Evolutionary conservation across 2,888 invertebrate genomes (phyloP), one percentile per base, ranked within the genome.

Genomic region (Pachydiplax longipennis): DNA sequence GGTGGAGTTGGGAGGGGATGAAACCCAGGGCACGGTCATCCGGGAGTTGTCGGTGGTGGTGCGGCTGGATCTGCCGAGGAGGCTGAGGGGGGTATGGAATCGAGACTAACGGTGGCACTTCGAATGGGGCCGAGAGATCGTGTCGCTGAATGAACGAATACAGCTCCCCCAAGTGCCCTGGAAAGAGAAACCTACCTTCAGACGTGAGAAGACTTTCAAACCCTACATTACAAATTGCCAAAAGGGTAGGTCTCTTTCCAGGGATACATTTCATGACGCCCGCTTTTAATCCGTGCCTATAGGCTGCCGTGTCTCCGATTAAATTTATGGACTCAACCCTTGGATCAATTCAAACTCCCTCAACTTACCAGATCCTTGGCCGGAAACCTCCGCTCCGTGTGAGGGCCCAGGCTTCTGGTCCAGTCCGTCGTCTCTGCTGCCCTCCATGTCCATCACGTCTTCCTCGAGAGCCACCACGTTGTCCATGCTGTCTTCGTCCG

Each of bases 401-500:
- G 94, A 95, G 93, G 97, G 96, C 94, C 97, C 97, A 93, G 97
- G 96, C 93, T 95, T 94, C 92, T 95, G 94, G 93, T 96, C 90
- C 35, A 90, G 96, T 92, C 96, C 96, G 94, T 96, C 95, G 94
- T 95, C 95, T 94, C 96, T 96, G 94, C 97, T 96, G 93, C 96
- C 96, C 92, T 95, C 95, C 92, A 96, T 95, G 93, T 96, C 96
- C 93, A 94, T 94, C 94, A 94, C 97, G 94, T 98, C 97, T 90
- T 93, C 93, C 81, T 93, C 97, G 91, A 97, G 94, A 92, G 97
- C 97, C 94, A 98, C 96, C 94, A 98, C 96, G 94, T 98, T 97
- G 94, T 98, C 98, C 93, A 97, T 97, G 93, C 96, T 96, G 93
- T 97, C 97, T 93, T 96, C 96, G 93, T 96, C 95, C 93, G 94